These are phyloP conservation scores for Corythoichthys haematopterus DNA, from an alignment of 2,113 vertebrate species.

Conservation along the genomic window DNA sequence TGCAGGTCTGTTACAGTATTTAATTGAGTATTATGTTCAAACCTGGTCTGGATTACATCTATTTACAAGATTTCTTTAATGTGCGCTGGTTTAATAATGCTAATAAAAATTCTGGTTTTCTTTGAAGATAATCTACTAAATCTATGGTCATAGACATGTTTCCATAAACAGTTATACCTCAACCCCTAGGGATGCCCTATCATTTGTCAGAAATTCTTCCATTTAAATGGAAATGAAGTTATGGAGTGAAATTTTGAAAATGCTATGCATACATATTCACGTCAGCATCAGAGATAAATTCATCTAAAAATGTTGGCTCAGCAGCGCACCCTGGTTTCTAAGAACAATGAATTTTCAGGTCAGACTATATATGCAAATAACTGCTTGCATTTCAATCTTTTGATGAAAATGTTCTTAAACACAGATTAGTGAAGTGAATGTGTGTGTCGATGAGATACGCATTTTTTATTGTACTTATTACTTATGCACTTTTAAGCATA, in stretches of 20 bases:
- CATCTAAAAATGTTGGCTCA: conserved; percentile 19
- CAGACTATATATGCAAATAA: conserved; percentile 26
- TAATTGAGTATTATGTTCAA: neutral
- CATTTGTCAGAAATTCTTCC: conserved; percentile 9
- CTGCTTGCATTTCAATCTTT: conserved; percentile 1
- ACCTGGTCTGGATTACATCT: neutral
- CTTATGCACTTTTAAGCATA: too few species aligned
- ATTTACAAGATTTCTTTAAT: neutral
- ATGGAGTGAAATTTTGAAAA: conserved; percentile 30
- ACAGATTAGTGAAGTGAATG: neutral
- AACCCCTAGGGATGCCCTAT: conserved; percentile 19
- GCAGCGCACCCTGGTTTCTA: conserved; percentile 6
- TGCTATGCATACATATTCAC: conserved; percentile 45
- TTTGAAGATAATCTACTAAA: conserved; percentile 37
- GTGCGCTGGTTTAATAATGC: neutral
- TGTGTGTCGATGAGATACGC: too few species aligned
- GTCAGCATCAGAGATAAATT: conserved; percentile 16
- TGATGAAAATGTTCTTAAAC: neutral
- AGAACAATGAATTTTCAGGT: conserved; percentile 13
- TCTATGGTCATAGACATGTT: conserved; percentile 19
- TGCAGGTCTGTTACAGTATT: neutral
- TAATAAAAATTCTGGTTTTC: conserved; percentile 11
- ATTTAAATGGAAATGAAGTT: conserved; percentile 24
- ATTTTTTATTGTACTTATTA: too few species aligned
- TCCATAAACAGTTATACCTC: conserved; percentile 22